phyloP scores from a whole-genome alignment of 92 coral and sea anemone genomes.

The Bergia puertoricense region DNA sequence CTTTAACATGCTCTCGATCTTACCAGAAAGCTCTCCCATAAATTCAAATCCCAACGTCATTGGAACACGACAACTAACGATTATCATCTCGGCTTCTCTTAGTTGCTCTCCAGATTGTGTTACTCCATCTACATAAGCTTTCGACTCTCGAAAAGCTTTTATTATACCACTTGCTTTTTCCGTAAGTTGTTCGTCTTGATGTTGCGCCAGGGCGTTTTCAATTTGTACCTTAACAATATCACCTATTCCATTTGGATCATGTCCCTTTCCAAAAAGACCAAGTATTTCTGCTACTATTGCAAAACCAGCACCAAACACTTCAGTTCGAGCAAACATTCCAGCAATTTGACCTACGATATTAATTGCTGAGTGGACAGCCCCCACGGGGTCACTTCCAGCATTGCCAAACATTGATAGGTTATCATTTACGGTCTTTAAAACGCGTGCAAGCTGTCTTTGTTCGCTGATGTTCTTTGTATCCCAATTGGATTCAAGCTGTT shows the following conservation, averaged over 20 bases:
- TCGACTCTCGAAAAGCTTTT: neutral
- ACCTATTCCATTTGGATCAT: neutral
- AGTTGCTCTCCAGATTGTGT: neutral
- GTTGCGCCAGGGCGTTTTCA: neutral
- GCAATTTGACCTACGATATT: slow-evolving; percentile 37
- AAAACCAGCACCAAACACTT: slow-evolving; percentile 7
- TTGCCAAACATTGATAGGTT: slow-evolving; percentile 28
- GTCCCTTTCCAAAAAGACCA: slow-evolving; percentile 38
- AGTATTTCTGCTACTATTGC: slow-evolving; percentile 23
- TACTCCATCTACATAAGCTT: slow-evolving; percentile 32
- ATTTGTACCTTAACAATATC: slow-evolving; percentile 32
- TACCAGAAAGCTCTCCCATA: slow-evolving; percentile 11
- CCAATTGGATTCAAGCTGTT: neutral
- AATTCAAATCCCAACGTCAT: slow-evolving; percentile 21
- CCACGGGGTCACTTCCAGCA: slow-evolving; percentile 41
- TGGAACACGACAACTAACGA: slow-evolving; percentile 23
- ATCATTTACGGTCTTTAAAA: neutral
- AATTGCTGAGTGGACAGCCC: slow-evolving; percentile 35
- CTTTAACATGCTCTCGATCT: slow-evolving; percentile 10
- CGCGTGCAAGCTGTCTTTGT: neutral
- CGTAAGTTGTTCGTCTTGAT: neutral
- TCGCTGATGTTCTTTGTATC: neutral
- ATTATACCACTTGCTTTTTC: slow-evolving; percentile 23
- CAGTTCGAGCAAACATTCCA: slow-evolving; percentile 16
- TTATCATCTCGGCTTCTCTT: slow-evolving; percentile 11